Base-by-base conservation (phyloP, 2,113 vertebrate species). In the Clarias magur region DNA sequence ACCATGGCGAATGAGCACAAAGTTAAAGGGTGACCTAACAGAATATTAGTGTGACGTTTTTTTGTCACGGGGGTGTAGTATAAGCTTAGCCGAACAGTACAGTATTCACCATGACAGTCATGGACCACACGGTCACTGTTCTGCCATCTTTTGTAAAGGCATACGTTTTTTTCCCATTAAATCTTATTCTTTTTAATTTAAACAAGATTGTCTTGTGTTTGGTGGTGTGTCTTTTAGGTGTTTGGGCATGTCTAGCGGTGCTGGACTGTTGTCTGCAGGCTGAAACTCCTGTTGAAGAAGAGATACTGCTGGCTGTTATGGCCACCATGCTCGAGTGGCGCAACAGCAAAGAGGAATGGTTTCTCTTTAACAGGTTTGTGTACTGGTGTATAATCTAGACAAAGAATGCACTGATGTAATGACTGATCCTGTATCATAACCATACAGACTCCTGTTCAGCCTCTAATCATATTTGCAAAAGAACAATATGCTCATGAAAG, bases 281-380 rank as follows among this genome's bases (percentile, higher is more conserved):
- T 0, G 87, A 91, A 89, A 95, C 93, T 9, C 89, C 94, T 68
- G 94, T 95, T 27, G 96, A 97, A 88, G 94, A 94, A 34, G 95
- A 97, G 87, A 85, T 98, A 0, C 83, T 98, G 30, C 93, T 95
- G 86, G 95, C 95, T 11, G 88, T 97, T 79, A 82, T 99, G 88
- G 96, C 95, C 91, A 95, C 96, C 2, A 89, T 99, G 82, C 95
- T 98, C 48, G 95, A 96, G 72, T 99, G 98, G 98, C 96, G 97
- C 89, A 96, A 92, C 79, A 92, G 94, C 83, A 96, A 93, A 72
- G 97, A 97, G 82, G 95, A 97, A 57, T 95, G 96, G 92, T 99
- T 99, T 90, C 97, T 97, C 54, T 97, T 97, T 89, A 96, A 94
- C 91, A 94, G 95, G 97, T 97, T 84, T 38, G 95, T 94, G 13